These are phyloP conservation scores for Lipophrys pholis DNA, from an alignment of 2,113 vertebrate species.

Conservation along the genomic window DNA sequence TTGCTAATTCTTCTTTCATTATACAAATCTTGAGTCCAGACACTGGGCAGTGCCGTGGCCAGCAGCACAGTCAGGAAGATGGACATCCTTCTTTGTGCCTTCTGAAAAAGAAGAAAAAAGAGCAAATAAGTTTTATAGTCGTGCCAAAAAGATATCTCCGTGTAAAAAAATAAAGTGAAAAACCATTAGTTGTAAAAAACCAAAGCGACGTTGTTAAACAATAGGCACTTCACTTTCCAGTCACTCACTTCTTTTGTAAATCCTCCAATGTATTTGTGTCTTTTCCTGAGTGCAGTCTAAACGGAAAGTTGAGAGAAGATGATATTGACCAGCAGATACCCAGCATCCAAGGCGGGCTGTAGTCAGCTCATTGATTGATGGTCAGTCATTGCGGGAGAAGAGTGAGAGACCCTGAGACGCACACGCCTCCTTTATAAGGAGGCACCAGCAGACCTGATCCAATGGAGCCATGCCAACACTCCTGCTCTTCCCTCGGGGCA, in stretches of 20 bases:
- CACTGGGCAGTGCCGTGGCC: constrained; percentile 75
- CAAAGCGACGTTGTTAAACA: neutral
- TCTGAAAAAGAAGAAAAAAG: constrained; percentile 18
- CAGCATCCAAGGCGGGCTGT: neutral
- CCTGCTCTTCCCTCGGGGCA: constrained; percentile 56
- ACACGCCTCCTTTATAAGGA: constrained; percentile 82
- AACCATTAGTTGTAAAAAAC: no score
- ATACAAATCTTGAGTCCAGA: constrained; percentile 82
- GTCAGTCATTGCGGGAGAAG: constrained; percentile 53
- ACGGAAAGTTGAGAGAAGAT: constrained; percentile 2
- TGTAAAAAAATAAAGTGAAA: no score
- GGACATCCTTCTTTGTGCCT: constrained; percentile 75
- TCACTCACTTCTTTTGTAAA: constrained; percentile 37
- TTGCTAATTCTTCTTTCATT: constrained; percentile 77
- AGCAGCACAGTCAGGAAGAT: constrained; percentile 79
- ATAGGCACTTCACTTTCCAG: neutral
- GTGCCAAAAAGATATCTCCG: no score
- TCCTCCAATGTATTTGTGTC: constrained; percentile 8
- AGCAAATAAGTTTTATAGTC: no score
- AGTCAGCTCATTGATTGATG: constrained; percentile 50
- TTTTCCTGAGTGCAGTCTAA: constrained; percentile 18
- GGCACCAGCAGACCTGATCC: constrained; percentile 59
- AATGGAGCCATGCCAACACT: constrained; percentile 52
- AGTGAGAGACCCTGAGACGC: constrained; percentile 45
- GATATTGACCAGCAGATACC: constrained; percentile 22